These are phyloP conservation scores for Uropsilus gracilis DNA, from an alignment of 2,113 vertebrate species.

Conservation along the genomic window DNA sequence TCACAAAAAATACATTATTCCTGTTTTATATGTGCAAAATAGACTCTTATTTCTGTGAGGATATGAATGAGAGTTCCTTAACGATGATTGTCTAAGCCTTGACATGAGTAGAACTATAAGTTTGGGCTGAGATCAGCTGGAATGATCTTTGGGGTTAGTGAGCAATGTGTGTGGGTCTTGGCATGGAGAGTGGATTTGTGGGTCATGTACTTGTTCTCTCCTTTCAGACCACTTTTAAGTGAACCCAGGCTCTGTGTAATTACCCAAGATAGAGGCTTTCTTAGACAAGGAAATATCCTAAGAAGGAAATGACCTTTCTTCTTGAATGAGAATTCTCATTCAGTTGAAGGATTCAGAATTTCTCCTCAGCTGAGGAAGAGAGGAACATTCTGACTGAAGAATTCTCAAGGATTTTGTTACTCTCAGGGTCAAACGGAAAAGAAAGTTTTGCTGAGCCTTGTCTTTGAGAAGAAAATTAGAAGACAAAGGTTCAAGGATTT, in stretches of 20 bases:
- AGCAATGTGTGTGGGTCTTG: background rate
- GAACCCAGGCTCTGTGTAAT: background rate
- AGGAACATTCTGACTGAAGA: background rate
- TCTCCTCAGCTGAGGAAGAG: background rate
- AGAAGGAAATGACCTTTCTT: background rate
- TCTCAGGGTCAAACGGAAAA: background rate
- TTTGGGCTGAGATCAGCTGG: background rate
- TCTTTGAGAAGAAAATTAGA: slow-evolving; percentile 20
- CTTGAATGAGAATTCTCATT: background rate
- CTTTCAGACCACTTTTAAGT: background rate
- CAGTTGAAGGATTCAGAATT: too few species aligned
- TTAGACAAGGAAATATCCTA: background rate
- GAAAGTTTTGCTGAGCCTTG: background rate
- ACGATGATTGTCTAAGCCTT: background rate
- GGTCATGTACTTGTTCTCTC: background rate
- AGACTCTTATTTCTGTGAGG: background rate
- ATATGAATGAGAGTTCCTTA: background rate
- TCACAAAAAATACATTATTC: background rate
- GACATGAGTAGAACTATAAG: background rate
- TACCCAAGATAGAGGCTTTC: background rate
- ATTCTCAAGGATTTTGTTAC: background rate
- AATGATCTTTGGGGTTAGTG: background rate
- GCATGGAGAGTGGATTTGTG: background rate
- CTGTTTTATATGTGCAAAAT: background rate
- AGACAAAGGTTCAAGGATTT: background rate